These are phyloP conservation scores for Caenorhabditis inopinata DNA, from an alignment of 1,140 invertebrate genomes.

Conservation along the genomic window DNA sequence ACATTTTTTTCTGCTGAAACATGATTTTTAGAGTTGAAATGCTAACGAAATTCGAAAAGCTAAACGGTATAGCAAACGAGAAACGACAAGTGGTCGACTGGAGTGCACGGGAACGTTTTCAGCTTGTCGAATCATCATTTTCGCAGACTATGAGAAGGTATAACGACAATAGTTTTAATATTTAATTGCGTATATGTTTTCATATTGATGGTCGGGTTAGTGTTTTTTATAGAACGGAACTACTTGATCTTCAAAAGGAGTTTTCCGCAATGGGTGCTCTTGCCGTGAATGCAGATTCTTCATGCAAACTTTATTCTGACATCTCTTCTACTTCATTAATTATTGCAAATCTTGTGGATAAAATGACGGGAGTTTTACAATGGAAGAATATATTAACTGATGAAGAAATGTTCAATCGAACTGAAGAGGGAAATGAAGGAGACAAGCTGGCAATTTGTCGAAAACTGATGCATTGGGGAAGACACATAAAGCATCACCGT, in stretches of 20 bases:
- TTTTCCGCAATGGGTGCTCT: background rate
- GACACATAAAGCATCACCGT: background rate
- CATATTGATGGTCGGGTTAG: background rate
- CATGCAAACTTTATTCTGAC: slow-evolving; percentile 3
- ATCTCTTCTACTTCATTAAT: background rate
- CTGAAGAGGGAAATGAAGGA: background rate
- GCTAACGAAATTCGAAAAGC: background rate
- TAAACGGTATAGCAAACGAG: background rate
- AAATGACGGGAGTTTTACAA: background rate
- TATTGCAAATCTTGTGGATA: background rate
- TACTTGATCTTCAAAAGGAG: background rate
- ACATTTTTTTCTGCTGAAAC: too few relatives aligned
- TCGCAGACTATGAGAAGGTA: slow-evolving; percentile 18
- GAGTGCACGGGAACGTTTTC: slow-evolving; percentile 4
- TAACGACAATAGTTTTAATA: too few relatives aligned
- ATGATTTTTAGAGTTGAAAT: slow-evolving; percentile 5
- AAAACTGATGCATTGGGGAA: slow-evolving; percentile 23
- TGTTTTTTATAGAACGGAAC: background rate
- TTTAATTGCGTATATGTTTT: background rate
- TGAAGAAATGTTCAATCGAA: background rate
- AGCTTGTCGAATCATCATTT: background rate
- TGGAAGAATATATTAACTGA: background rate
- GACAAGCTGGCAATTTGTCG: slow-evolving; percentile 1
- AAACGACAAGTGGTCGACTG: slow-evolving; percentile 19
- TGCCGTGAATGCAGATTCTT: background rate